A percentile compares a stretch with the other conserved stretches of the same genome.
phyloP scores from a whole-genome alignment of 2,888 invertebrate genomes.

The Elysia crispata region DNA sequence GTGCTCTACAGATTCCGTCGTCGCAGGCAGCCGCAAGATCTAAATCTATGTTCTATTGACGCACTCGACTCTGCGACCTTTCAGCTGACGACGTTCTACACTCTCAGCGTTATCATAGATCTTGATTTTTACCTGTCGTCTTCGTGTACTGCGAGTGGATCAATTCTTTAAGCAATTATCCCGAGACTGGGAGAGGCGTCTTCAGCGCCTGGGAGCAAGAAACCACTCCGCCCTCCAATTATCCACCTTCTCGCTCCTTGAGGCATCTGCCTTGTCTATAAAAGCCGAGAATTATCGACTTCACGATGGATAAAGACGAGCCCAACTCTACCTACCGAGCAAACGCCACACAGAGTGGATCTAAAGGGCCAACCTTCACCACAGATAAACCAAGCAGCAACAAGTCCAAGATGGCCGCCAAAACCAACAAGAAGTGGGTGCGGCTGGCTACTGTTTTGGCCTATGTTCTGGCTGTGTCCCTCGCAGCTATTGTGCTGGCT shows the following conservation, averaged over 20 bases:
- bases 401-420: conserved; percentile 74
- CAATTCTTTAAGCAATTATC: too few relatives aligned
- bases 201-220: too few relatives aligned
- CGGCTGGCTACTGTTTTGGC: conserved; percentile 94
- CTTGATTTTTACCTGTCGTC: too few relatives aligned
- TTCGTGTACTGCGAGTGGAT: too few relatives aligned
- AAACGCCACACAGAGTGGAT: conserved; percentile 54
- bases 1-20: too few relatives aligned
- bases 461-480: conserved; percentile 94
- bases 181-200: too few relatives aligned
- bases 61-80: too few relatives aligned
- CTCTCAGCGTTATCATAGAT: too few relatives aligned
- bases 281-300: neutral
- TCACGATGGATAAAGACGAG: conserved; percentile 64
- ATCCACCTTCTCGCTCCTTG: neutral
- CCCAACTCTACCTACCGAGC: conserved; percentile 57
- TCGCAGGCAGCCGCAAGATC: too few relatives aligned
- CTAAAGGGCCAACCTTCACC: conserved; percentile 60
- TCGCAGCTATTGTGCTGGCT: conserved; percentile 94
- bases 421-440: conserved; percentile 86
- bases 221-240: too few relatives aligned
- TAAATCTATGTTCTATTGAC: too few relatives aligned
- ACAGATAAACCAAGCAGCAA: conserved; percentile 63
- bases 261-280: conserved; percentile 22
- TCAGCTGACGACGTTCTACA: too few relatives aligned